Evolutionary conservation across 2,113 vertebrate species (phyloP), one percentile per base, ranked within the genome.

Genomic region (Anolis sagrei): DNA sequence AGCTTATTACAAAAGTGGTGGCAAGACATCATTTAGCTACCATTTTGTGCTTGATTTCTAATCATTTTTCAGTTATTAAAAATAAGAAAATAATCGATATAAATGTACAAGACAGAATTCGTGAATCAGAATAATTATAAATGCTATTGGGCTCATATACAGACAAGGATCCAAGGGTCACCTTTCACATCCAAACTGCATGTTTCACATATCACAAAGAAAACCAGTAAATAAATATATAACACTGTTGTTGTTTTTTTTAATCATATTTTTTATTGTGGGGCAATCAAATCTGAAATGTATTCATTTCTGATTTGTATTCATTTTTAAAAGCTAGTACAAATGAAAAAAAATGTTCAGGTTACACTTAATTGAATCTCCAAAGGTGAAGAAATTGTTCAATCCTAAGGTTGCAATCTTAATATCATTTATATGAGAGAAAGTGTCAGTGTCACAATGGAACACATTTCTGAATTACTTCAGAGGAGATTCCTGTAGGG

Each of bases 1-100:
- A 61, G 32, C 19, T 61, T 9, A 58, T 5, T 76, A 81, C 89
- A 62, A 83, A 92, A 29, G 3, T 23, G 19, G 86, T 58, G 34
- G 51, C 9, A 11, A 61, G 8, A 7, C 80, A 39, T 16, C 87
- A 36, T 51, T 4, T n/a, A 75, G 74, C 81, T 85, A n/a, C 84
- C 61, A 3, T 80, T 79, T 84, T 79, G 29, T 78, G 64, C 25
- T 68, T 66, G 66, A 62, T 77, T 68, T 80, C 39, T 80, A n/a
- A 27, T n/a, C 61, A 62, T 39, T 68, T 80, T 16, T 49, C 18
- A 48, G 7, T 48, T 14, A 66, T 80, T 66, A 80, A 80, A 11
- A 48, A 5, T 39, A 18, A 68, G 11, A 29, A 68, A 68, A 16
- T 9, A 64, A 27, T 66, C 19, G 44, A 8, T 48, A 76, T 48